phyloP scores from a whole-genome alignment of 2,797 vertebrate genomes.

The Spheniscus humboldti region DNA sequence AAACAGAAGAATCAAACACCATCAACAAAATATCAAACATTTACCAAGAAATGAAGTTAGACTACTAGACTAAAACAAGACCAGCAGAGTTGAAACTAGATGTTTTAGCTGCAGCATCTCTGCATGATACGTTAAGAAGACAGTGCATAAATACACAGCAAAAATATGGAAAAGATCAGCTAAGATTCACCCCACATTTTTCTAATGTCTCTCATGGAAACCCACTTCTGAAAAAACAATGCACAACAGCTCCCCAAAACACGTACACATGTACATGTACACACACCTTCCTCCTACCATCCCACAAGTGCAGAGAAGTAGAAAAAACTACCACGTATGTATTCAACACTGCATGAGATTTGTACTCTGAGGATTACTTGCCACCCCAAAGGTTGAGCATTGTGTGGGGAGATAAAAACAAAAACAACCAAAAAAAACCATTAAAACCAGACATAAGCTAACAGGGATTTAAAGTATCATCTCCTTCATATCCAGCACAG shows the following conservation, averaged over 20 bases:
- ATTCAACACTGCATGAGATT: background rate
- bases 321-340: background rate
- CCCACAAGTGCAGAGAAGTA: background rate
- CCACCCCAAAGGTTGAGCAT: background rate
- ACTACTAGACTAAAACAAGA: background rate
- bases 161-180: background rate
- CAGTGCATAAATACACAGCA: background rate
- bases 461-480: background rate
- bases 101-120: background rate
- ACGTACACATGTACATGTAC: rapidly evolving
- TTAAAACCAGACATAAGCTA: background rate
- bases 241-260: background rate
- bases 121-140: background rate
- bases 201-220: background rate
- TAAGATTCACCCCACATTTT: background rate
- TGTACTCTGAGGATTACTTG: background rate
- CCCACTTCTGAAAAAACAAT: background rate
- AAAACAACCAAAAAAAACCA: background rate
- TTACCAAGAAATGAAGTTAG: background rate
- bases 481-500: background rate
- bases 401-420: background rate
- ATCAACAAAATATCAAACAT: background rate
- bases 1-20: background rate
- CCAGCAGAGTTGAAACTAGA: background rate
- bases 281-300: background rate